Base-by-base conservation (phyloP, 2,797 vertebrate genomes). In the Paedocypris micromegethes region DNA sequence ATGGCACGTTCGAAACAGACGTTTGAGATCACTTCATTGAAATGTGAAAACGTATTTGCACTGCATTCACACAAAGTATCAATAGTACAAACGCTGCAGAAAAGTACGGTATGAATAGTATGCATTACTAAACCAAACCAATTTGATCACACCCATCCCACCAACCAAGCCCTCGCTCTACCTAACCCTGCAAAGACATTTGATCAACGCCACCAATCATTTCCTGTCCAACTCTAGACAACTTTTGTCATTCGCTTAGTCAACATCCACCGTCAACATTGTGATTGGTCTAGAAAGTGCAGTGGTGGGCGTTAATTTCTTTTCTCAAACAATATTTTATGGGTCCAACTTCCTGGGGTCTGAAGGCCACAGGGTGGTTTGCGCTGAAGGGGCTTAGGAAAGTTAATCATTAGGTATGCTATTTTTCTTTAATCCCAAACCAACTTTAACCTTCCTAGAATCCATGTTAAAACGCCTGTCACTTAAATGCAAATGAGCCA, bases 381-480 rank as follows among this genome's bases (percentile, higher is more conserved):
- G 45, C 5, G 0, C 56, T 42, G 70, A 58, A 70, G 54, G 53
- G 3, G 53, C 58, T 37, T 45, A 3, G 51, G 70, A 72, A 79
- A 9, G 76, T 83, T 74, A 81, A 83, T 80, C 5, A 79, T 75
- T 81, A 38, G 72, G 61, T 70, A 6, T 6, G 7, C 42, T 68
- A 43, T 42, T 50, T 6, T 38, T 59, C 23, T 23, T 23, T 23
- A 23, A 23, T 23, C 23, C 38, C 54, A 8, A 5, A 6, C 58
- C 82, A 79, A 80, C 80, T 85, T 83, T 81, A 83, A 75, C 83
- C 83, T 67, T 52, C 38, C 45, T 23, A 56, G 45, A 66, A 43
- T 58, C 53, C 49, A 8, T 51, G n/a, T 9, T 49, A 50, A 3
- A 9, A 5, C 5, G 43, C 4, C 49, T 41, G 23, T 52, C 66